Evolutionary conservation across 1,140 invertebrate species (phyloP), one percentile per base, ranked within the genome.

Genomic region (Lerema accius): DNA sequence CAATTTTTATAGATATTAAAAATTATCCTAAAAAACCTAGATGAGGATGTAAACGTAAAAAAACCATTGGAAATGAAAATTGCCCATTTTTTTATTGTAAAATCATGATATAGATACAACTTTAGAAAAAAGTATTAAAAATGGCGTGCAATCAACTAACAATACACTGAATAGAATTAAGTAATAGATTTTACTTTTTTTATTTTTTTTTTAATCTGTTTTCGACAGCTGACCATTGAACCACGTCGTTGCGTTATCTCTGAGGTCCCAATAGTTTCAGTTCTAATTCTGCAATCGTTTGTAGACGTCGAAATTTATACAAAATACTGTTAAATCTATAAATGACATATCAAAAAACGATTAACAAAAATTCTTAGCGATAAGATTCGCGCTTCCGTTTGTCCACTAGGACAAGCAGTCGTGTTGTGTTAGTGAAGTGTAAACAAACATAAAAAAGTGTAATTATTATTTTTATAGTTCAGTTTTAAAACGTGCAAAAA

Each of bases 191-290:
- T n/a, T n/a, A n/a, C n/a, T n/a, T n/a, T n/a, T n/a, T n/a, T n/a
- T n/a, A n/a, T 40, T 46, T 35, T 15, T 19, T 53, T 43, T 51
- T 48, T 40, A 50, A 55, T 55, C 51, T 40, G 37, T 55, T 56
- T 16, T 64, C 69, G 72, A 76, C 37, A 56, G 68, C 71, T 76
- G 66, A 26, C 40, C 48, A 65, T 23, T 64, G 61, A 55, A 17
- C 61, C 68, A 62, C 53, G 48, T 51, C 65, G 59, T 72, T 72
- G 63, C 64, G 62, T 67, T 74, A 70, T 72, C 70, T 19, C 28
- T 32, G 28, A 32, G 28, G 32, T 32, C 37, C 46, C 15, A 64
- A 53, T 59, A 51, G 35, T 59, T 65, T 68, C 58, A 69, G 66
- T 72, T 63, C 48, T 40, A 66, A 55, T 46, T 23, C 43, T 56